These are phyloP conservation scores for Dromaius novaehollandiae DNA, from an alignment of 2,113 vertebrate species.

Conservation along the genomic window DNA sequence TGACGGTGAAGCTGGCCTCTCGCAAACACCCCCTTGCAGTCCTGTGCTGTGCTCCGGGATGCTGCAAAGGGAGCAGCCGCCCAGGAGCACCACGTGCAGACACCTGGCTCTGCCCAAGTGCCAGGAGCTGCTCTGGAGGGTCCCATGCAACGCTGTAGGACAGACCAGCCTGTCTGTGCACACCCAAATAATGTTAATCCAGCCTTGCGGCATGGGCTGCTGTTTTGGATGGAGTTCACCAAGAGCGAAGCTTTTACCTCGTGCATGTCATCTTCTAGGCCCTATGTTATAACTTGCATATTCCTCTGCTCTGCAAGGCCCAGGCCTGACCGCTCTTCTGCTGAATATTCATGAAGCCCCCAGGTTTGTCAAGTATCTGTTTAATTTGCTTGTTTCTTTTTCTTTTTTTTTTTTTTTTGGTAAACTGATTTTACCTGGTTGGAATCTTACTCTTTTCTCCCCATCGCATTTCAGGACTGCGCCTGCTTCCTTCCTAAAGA, in stretches of 20 bases:
- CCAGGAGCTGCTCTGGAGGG: not conserved
- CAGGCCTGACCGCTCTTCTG: not conserved
- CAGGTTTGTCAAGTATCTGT: not conserved
- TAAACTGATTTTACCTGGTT: not conserved
- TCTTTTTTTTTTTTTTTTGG: not conserved
- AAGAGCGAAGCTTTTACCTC: not conserved
- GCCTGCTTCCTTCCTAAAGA: slow-evolving; percentile 8
- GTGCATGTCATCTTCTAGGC: rapidly evolving
- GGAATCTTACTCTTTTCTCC: not conserved
- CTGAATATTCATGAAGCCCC: not conserved
- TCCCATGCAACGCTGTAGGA: not conserved
- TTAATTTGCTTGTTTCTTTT: not conserved
- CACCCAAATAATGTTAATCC: not conserved
- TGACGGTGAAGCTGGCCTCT: not conserved
- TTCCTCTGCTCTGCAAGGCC: not conserved
- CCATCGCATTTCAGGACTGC: not conserved
- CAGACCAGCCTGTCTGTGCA: not conserved
- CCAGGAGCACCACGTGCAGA: not conserved
- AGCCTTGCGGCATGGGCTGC: not conserved
- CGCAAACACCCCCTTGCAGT: not conserved
- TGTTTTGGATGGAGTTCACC: not conserved
- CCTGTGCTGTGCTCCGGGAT: rapidly evolving
- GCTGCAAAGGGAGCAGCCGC: not conserved
- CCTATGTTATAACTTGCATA: rapidly evolving
- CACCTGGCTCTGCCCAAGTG: rapidly evolving